Percentiles rank a stretch among this genome's conserved stretches.
These are phyloP conservation scores for Liparis tanakae DNA, from an alignment of 2,797 vertebrate species.

Conservation along the genomic window DNA sequence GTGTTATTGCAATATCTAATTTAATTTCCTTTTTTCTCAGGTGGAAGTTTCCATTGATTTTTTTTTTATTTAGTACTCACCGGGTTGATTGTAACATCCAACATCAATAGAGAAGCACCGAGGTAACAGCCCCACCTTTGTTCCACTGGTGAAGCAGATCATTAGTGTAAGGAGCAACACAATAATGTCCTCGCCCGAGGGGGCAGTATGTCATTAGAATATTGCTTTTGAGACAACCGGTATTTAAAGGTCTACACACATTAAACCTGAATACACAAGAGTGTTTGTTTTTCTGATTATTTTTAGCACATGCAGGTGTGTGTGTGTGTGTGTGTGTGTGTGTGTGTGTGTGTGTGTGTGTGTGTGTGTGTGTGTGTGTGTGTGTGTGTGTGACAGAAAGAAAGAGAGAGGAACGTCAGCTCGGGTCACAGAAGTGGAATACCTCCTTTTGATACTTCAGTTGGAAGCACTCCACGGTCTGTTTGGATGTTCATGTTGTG, in stretches of 20 bases:
- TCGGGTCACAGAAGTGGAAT: constrained; percentile 7
- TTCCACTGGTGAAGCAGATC: neutral
- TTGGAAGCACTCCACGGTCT: constrained; percentile 27
- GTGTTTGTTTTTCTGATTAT: neutral
- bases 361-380: neutral
- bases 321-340: neutral
- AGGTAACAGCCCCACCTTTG: neutral
- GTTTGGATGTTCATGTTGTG: constrained; percentile 30
- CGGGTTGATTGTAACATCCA: neutral
- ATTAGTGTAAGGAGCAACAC: neutral
- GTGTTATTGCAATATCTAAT: neutral
- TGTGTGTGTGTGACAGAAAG: neutral
- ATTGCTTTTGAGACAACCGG: neutral
- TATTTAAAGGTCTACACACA: neutral
- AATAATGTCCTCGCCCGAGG: neutral
- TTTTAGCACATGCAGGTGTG: neutral
- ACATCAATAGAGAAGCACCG: neutral
- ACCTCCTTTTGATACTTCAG: neutral
- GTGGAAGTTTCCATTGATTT: neutral
- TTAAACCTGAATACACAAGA: neutral
- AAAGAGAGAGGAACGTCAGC: constrained; percentile 12
- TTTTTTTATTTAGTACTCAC: neutral
- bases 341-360: neutral
- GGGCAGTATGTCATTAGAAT: neutral
- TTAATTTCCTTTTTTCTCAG: neutral